Percentiles rank a stretch among this genome's conserved stretches.
Conservation (phyloP, 2,888 invertebrate genomes). For the Prosapia bicincta region DNA sequence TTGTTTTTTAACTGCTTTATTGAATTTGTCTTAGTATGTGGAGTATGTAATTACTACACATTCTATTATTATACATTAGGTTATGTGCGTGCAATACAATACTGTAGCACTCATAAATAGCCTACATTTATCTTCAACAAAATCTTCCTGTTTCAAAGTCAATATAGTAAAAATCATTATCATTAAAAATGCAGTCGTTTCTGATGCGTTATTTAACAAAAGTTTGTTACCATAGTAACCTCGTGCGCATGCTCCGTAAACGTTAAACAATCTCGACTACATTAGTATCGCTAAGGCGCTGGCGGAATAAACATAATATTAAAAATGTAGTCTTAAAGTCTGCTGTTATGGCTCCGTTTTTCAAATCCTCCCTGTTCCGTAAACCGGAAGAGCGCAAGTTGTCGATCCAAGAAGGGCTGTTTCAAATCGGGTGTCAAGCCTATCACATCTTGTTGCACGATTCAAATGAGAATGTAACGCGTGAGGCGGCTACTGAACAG, state of each 20-base stretch:
- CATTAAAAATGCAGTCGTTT: not conserved
- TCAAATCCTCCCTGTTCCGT: constrained; percentile 5
- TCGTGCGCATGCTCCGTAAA: not conserved
- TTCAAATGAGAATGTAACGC: constrained; percentile 13
- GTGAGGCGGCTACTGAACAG: not conserved
- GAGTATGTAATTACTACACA: no score
- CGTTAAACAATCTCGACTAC: not conserved
- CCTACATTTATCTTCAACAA: no score
- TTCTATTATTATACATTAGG: no score
- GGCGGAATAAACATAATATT: not conserved
- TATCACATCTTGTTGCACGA: constrained; percentile 68
- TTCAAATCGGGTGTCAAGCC: constrained; percentile 75
- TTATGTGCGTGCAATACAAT: no score
- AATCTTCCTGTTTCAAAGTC: not conserved
- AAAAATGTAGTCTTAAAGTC: not conserved
- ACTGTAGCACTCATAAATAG: no score
- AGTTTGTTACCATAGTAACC: not conserved
- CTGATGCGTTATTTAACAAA: not conserved
- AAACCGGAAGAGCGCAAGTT: not conserved
- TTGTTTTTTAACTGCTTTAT: no score
- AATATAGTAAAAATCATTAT: not conserved
- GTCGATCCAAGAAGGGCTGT: constrained; percentile 64
- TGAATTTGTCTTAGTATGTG: no score
- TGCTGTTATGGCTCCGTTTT: constrained; percentile 13
- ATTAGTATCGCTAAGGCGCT: not conserved